A percentile compares a stretch with the other conserved stretches of the same genome.
phyloP scores from a whole-genome alignment of 2,113 vertebrate species.

The Chrysochloris asiatica region DNA sequence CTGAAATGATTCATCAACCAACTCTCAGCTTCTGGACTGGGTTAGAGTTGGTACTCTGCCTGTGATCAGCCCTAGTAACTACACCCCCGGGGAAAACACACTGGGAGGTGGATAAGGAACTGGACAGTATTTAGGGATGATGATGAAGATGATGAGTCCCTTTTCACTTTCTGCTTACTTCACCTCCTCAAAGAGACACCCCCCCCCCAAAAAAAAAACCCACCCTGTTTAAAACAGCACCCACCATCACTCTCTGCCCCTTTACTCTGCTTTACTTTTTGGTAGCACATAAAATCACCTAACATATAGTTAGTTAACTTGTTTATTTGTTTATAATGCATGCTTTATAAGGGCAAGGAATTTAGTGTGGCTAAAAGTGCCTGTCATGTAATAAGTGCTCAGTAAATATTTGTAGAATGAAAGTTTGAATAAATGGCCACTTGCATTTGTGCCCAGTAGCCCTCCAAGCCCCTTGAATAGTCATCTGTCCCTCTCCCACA shows the following conservation, averaged over 20 bases:
- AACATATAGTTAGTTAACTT: too few species aligned
- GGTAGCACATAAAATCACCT: too few species aligned
- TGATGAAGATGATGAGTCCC: background rate
- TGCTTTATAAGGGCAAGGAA: background rate
- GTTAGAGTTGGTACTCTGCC: constrained; percentile 45
- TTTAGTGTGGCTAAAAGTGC: background rate
- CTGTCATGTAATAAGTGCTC: background rate
- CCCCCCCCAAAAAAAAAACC: too few species aligned
- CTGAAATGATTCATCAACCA: background rate
- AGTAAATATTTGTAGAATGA: background rate
- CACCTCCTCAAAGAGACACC: background rate
- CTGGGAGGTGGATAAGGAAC: background rate
- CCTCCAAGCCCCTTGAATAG: background rate
- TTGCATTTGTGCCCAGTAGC: background rate
- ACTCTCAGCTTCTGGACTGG: background rate
- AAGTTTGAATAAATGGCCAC: background rate
- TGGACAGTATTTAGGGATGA: background rate
- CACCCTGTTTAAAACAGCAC: background rate
- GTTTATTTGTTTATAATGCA: background rate
- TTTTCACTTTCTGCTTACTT: background rate
- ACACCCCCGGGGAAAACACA: background rate
- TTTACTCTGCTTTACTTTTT: background rate
- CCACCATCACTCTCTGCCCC: background rate
- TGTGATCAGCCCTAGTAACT: constrained; percentile 34
- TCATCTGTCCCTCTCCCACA: background rate